Base-by-base conservation (phyloP, 2,888 invertebrate species). In the Lepetodrilus schrolli region DNA sequence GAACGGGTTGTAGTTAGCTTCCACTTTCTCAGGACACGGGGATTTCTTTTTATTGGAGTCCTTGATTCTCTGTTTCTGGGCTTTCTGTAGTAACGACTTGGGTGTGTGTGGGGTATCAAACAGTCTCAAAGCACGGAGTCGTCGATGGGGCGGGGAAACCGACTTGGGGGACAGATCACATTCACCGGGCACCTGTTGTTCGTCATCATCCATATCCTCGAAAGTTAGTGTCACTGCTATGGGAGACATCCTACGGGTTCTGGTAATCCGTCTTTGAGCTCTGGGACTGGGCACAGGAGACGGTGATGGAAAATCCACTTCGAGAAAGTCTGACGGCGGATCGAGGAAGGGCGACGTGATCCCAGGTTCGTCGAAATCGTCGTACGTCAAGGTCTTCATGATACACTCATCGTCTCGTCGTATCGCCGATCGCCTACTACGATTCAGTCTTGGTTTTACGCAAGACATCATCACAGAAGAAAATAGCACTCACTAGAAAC, bases 101-200 rank as follows among this genome's bases (percentile, higher is more conserved):
- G 96, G 96, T 3, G 96, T 96, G 78, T 95, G 94, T 0, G 96
- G 96, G 69, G 95, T 95, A 91, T 96, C 96, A 86, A 95, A 95
- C 0, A 96, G 91, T 82, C 95, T 93, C 85, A 91, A 87, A 0
- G 93, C 84, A 58, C 87, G 82, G 34, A 89, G 78, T 72, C 84
- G 84, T 75, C 88, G 83, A 75, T 88, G 87, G 7, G 94, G 94
- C 37, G 94, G 94, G 4, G 91, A 85, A 17, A 77, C 48, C 38
- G 82, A 77, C 47, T 73, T 71, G 5, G 72, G 71, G 30, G 72
- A 66, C 20, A 72, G 21, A 47, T 72, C 72, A 65, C 43, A 65
- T 43, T 47, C 47, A 48, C 65, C 66, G 58, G 72, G 72, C n/a
- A 74, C 78, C 21, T 72, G 76, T 47, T 82, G 81, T 65, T 82